Base-by-base conservation (phyloP, 2,113 vertebrate species). In the Trinectes maculatus region DNA sequence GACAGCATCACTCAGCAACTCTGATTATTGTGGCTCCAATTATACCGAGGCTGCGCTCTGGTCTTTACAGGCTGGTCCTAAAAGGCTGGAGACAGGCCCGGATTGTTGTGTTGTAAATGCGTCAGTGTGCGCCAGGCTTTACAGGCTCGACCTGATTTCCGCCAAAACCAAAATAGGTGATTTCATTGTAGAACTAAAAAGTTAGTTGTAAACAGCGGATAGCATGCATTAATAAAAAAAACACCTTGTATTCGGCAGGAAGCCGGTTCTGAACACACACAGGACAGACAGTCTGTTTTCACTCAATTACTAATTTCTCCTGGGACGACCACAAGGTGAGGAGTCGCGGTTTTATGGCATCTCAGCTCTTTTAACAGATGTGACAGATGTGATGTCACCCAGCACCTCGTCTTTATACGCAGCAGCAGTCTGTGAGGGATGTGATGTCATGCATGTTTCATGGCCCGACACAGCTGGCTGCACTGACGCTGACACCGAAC, bases 381-480 rank as follows among this genome's bases (percentile, higher is more conserved):
- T 19, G 73, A 77, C 83, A 80, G 71, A 61, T 83, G 83, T 80
- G 77, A 75, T 71, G 65, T 81, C 80, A 75, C 57, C 81, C 74
- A 26, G 48, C 79, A 67, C 73, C 64, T 71, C 58, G 26, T 59
- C 65, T 58, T 51, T 46, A 75, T 66, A 56, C 69, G 62, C 26
- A 64, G 71, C 49, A 22, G 64, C 69, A 69, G 21, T 73, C 68
- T 85, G 42, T 47, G 51, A 44, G 89, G 83, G 82, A 84, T 80
- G 74, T 91, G 85, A 90, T 75, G 74, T 89, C 85, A 91, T 72
- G 66, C 34, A 18, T n/a, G 48, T 68, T 87, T 87, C 82, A 85
- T 74, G 67, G 57, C 52, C 68, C 31, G 65, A 69, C 56, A 36
- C 80, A 79, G 60, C 64, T 65, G 80, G 77, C 77, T 51, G 47